phyloP scores from a whole-genome alignment of 2,797 vertebrate genomes.

The Pangasius mekongensis region DNA sequence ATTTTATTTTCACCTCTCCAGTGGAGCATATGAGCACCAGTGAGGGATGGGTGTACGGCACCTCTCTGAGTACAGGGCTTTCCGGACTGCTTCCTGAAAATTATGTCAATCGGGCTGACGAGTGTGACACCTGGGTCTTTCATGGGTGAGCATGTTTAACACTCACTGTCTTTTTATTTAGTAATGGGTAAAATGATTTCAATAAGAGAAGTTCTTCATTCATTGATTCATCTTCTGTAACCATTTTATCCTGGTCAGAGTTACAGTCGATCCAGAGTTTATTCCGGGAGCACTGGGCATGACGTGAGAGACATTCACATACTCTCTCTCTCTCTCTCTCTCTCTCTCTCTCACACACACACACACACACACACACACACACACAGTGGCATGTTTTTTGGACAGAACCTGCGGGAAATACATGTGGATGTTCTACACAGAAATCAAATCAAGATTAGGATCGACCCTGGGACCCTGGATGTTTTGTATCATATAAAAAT shows the following conservation, averaged over 20 bases:
- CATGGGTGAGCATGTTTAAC: constrained; percentile 80
- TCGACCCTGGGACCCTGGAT: background rate
- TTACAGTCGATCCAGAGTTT: background rate
- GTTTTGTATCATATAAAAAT: background rate
- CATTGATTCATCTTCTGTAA: background rate
- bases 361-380: background rate
- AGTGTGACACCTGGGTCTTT: constrained; percentile 95
- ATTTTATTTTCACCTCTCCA: constrained; percentile 94
- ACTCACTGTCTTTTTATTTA: background rate
- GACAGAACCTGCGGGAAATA: too few species aligned
- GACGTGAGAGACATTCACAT: background rate
- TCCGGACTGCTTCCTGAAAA: constrained; percentile 95
- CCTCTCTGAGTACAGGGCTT: constrained; percentile 87
- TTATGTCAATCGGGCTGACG: constrained; percentile 91
- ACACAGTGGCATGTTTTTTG: background rate
- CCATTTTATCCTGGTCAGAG: background rate
- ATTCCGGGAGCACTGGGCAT: background rate
- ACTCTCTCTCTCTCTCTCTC: too few species aligned
- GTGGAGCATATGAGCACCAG: constrained; percentile 91
- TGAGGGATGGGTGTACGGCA: constrained; percentile 94
- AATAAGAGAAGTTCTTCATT: background rate
- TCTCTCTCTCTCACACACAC: too few species aligned
- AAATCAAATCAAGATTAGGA: background rate
- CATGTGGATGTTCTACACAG: background rate
- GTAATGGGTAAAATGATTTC: background rate